Evolutionary conservation across 2,797 vertebrate species (phyloP), one percentile per base, ranked within the genome.

Genomic region (Crenuchus spilurus): DNA sequence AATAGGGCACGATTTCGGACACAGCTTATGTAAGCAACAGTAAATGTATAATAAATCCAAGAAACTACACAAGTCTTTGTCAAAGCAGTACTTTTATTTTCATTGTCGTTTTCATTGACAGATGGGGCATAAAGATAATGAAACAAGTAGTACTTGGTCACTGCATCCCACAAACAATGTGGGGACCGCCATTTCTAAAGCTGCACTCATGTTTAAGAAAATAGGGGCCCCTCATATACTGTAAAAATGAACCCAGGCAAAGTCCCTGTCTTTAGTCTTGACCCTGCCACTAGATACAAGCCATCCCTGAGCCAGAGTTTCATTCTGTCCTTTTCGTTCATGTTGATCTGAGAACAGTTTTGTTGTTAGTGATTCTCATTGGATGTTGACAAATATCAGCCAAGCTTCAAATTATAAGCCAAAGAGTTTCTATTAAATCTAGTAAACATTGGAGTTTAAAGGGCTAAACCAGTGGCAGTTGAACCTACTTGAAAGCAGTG

Each of bases 41-140:
- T n/a, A n/a, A n/a, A n/a, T n/a, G n/a, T n/a, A n/a, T n/a, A 20
- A 7, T 1, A 39, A 11, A 10, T 16, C 18, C 5, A 51, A 10
- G 39, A 20, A 22, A 30, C n/a, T 62, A 14, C 13, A 18, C 22
- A n/a, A 30, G 26, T 30, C 18, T 24, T 52, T 72, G 60, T 54
- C 24, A 52, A 64, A 54, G 37, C 46, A 64, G 14, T 35, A 14
- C n/a, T 24, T 72, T 73, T 73, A 72, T 72, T 73, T 64, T 54
- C 6, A 44, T 42, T 6, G 49, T 64, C 48, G 22, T 31, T 55
- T 28, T 28, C 30, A n/a, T n/a, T n/a, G 14, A 55, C 14, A 55
- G 18, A 42, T 4, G 22, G 37, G 20, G 20, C 37, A 41, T 26
- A 6, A 63, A 44, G 22, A 13, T 42, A 13, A n/a, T 22, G 31